These are phyloP conservation scores for Drosophila prolongata DNA, from an alignment of 2,888 invertebrate species.

Conservation along the genomic window DNA sequence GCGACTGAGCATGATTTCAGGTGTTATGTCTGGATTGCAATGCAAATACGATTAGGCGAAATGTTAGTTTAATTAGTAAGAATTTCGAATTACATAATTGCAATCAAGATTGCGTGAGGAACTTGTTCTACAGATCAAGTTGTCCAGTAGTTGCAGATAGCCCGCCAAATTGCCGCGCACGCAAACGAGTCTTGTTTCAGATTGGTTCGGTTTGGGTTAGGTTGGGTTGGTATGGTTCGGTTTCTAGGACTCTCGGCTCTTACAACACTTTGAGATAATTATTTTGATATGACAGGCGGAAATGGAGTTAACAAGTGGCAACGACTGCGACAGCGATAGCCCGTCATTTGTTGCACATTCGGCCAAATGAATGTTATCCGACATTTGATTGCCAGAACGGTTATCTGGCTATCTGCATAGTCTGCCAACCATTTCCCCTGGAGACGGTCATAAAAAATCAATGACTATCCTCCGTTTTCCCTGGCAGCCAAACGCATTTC, in stretches of 20 bases:
- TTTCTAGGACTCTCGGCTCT: constrained; percentile 53
- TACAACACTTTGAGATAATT: constrained; percentile 75
- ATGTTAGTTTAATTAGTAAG: constrained; percentile 74
- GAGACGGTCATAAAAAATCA: constrained; percentile 43
- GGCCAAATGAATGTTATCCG: constrained; percentile 63
- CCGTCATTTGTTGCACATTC: constrained; percentile 47
- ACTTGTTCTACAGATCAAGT: constrained; percentile 72
- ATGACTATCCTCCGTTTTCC: constrained; percentile 8
- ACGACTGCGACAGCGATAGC: constrained; percentile 34
- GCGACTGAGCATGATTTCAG: neutral
- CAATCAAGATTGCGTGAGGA: constrained; percentile 75
- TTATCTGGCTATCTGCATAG: constrained; percentile 39
- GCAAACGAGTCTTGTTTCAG: constrained; percentile 51
- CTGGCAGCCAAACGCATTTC: constrained; percentile 55
- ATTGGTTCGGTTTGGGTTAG: constrained; percentile 8
- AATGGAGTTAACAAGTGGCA: constrained; percentile 78
- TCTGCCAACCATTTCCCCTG: constrained; percentile 38
- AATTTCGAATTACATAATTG: constrained; percentile 77
- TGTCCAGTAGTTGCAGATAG: constrained; percentile 39
- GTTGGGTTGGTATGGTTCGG: constrained; percentile 19
- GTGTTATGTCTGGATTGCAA: constrained; percentile 31
- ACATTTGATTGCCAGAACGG: constrained; percentile 61
- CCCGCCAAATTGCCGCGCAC: constrained; percentile 48
- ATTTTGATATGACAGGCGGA: constrained; percentile 82
- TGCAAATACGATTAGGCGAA: constrained; percentile 67